Evolutionary conservation across 2,797 vertebrate genomes (phyloP).

Genomic region (Sibirionetta formosa): DNA sequence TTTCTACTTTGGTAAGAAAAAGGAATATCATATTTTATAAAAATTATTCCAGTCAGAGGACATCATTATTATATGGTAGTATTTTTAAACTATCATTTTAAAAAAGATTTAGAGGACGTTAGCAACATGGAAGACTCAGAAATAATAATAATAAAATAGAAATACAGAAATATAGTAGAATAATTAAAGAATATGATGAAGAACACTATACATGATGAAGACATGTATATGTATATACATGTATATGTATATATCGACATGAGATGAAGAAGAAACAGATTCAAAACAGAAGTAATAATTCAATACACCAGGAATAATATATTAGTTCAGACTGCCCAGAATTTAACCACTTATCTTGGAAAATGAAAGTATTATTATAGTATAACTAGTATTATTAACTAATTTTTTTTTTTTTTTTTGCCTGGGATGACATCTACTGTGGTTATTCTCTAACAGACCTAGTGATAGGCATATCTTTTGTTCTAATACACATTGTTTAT

Average conservation of each 20-base stretch:
- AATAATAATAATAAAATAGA: not conserved
- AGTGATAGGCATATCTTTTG: not conserved
- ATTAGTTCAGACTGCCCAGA: not conserved
- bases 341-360: not conserved
- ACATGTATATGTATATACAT: too few species aligned
- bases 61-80: not conserved
- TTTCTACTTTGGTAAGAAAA: not conserved
- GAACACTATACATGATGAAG: not conserved
- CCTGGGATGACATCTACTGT: not conserved
- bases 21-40: not conserved
- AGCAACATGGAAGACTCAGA: not conserved
- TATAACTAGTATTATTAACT: not conserved
- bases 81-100: not conserved
- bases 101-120: not conserved
- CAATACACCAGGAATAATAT: not conserved
- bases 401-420: not conserved
- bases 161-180: not conserved
- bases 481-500: not conserved
- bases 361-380: not conserved
- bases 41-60: not conserved
- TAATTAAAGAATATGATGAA: not conserved
- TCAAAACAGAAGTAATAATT: not conserved
- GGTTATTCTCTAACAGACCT: not conserved
- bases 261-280: not conserved
- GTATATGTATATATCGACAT: not conserved